A percentile compares a stretch with the other conserved stretches of the same genome.
phyloP scores from a whole-genome alignment of 2,888 invertebrate genomes.

The Sussaba pulchella region DNA sequence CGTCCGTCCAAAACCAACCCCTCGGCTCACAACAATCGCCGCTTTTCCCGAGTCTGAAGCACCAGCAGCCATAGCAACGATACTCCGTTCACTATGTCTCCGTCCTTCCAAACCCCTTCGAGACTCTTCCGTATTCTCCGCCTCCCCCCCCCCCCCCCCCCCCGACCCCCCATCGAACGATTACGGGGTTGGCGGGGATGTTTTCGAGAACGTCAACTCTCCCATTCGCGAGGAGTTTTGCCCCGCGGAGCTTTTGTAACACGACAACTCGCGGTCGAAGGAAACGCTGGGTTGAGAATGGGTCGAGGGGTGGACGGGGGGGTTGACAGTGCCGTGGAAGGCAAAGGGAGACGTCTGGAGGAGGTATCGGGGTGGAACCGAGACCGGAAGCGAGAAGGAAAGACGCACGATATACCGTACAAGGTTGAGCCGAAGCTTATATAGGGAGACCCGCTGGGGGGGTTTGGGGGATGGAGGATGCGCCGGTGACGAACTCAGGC shows the following conservation, averaged over 20 bases:
- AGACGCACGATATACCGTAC: constrained; percentile 6
- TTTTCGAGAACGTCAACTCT: constrained; percentile 53
- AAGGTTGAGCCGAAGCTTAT: constrained; percentile 1
- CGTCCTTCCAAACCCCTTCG: not conserved
- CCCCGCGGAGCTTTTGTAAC: constrained; percentile 66
- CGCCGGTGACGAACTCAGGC: constrained; percentile 56
- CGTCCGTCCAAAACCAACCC: constrained; percentile 20
- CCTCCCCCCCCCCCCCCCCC: constrained; percentile 4
- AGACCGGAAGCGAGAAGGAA: constrained; percentile 46
- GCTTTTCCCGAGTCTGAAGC: constrained; percentile 16
- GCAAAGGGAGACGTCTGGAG: constrained; percentile 48
- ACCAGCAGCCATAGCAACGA: constrained; percentile 45
- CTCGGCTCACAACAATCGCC: constrained; percentile 58
- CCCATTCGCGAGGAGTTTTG: constrained; percentile 58
- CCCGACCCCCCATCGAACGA: not conserved
- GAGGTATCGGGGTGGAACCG: constrained; percentile 28
- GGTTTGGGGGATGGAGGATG: constrained; percentile 33
- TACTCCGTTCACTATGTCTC: constrained; percentile 33
- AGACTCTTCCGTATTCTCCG: constrained; percentile 26
- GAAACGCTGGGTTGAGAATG: constrained; percentile 36
- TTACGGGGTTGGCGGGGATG: constrained; percentile 17
- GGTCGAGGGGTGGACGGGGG: not conserved
- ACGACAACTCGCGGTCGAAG: constrained; percentile 63
- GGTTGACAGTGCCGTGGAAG: constrained; percentile 39
- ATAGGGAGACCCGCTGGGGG: constrained; percentile 21